phyloP scores from a whole-genome alignment of 1,140 invertebrate species.

The Drosophila repletoides region DNA sequence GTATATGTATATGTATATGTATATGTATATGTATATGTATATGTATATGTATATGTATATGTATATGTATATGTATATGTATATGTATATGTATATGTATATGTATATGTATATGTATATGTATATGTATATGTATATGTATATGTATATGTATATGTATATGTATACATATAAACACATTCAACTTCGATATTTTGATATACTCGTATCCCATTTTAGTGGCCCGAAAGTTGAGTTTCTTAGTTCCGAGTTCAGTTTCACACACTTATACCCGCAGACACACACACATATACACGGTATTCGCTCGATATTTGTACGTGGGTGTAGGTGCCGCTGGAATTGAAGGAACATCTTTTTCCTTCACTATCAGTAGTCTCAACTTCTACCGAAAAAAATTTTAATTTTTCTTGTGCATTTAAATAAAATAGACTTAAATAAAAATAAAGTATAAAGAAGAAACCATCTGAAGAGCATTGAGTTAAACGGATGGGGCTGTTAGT shows the following conservation, averaged over 20 bases:
- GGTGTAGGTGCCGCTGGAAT: no score
- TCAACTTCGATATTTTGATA: constrained; percentile 8
- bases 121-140: background rate
- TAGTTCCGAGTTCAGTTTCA: constrained; percentile 3
- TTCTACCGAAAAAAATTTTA: background rate
- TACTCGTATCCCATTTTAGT: background rate
- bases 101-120: background rate
- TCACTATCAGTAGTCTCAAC: background rate
- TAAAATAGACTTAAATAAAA: no score
- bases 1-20: no score
- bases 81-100: background rate
- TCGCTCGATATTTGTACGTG: background rate
- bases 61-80: no score
- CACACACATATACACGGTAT: background rate
- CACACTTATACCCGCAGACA: background rate
- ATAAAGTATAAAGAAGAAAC: no score
- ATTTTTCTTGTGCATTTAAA: no score
- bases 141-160: background rate
- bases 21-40: no score
- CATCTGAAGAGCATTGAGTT: no score
- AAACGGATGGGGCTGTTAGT: no score
- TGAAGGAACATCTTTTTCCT: background rate
- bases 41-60: no score
- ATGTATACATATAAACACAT: no score
- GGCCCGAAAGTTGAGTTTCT: constrained; percentile 10